A percentile compares a stretch with the other conserved stretches of the same genome.
phyloP scores from a whole-genome alignment of 2,797 vertebrate species.

The Acanthiza pusilla region DNA sequence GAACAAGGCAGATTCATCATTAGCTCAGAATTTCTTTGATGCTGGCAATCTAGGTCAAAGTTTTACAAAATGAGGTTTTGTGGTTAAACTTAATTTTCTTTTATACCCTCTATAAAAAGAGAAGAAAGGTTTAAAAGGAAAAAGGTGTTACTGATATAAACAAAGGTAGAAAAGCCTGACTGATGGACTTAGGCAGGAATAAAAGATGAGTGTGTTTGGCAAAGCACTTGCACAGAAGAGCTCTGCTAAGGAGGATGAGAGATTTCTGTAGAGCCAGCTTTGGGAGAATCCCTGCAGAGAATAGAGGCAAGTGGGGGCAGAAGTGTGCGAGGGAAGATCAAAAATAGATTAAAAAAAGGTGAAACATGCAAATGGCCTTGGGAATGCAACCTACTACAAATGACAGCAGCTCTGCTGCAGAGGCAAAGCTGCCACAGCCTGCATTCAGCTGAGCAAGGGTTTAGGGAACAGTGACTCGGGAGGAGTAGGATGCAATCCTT shows the following conservation, averaged over 20 bases:
- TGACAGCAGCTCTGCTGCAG: not conserved
- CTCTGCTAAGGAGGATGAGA: not conserved
- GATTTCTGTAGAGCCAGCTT: not conserved
- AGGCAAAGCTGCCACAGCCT: not conserved
- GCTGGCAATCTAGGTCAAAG: not conserved
- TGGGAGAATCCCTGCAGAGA: constrained; percentile 8
- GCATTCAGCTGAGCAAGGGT: not conserved
- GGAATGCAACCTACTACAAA: not conserved
- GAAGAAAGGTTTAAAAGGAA: not conserved
- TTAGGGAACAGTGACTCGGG: not conserved
- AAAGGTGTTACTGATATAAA: not conserved
- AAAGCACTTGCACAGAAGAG: not conserved
- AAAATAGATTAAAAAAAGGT: not conserved
- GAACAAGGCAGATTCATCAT: not conserved
- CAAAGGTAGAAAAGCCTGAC: not conserved
- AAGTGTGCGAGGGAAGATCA: not conserved
- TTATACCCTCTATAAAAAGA: not conserved
- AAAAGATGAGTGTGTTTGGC: not conserved
- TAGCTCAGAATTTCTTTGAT: constrained; percentile 18
- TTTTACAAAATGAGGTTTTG: constrained; percentile 4
- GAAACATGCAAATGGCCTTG: not conserved
- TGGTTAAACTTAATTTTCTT: constrained; percentile 18
- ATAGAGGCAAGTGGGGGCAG: not conserved
- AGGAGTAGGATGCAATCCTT: not conserved
- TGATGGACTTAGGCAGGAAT: not conserved